phyloP scores from a whole-genome alignment of 1,140 invertebrate species.

The Drosophila grimshawi region DNA sequence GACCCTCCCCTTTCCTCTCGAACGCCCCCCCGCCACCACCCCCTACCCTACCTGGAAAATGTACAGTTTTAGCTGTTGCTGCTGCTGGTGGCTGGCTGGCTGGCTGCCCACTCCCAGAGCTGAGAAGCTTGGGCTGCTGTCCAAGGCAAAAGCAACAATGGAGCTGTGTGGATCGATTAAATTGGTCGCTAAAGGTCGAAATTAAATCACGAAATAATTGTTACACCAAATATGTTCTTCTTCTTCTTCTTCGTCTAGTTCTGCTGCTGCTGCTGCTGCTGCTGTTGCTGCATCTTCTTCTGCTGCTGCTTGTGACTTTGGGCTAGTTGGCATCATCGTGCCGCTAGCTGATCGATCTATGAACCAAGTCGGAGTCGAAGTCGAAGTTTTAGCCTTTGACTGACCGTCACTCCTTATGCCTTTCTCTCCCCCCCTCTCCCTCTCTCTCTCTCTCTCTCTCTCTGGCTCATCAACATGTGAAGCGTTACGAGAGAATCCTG shows the following conservation, averaged over 20 bases:
- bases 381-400: slow-evolving; percentile 19
- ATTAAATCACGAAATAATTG: slow-evolving; percentile 84
- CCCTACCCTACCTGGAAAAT: slow-evolving; percentile 10
- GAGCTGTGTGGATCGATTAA: slow-evolving; percentile 73
- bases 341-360: slow-evolving; percentile 40
- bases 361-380: slow-evolving; percentile 2
- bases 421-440: slow-evolving; percentile 2
- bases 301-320: slow-evolving; percentile 25
- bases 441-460: not conserved
- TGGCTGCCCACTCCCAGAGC: slow-evolving; percentile 58
- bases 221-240: slow-evolving; percentile 82
- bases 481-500: slow-evolving; percentile 20
- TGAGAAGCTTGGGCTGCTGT: slow-evolving; percentile 41
- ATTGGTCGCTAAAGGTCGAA: slow-evolving; percentile 84
- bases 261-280: slow-evolving; percentile 12
- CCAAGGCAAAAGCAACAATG: slow-evolving; percentile 64
- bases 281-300: slow-evolving; percentile 44
- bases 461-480: slow-evolving; percentile 10
- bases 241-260: slow-evolving; percentile 36
- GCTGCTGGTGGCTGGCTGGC: slow-evolving; percentile 13
- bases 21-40: not conserved
- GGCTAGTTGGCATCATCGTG: slow-evolving; percentile 54
- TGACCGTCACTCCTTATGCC: slow-evolving; percentile 23
- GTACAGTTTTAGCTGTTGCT: slow-evolving; percentile 45
- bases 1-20: not conserved